Evolutionary conservation across 1,140 invertebrate species (phyloP), one percentile per base, ranked within the genome.

Genomic region (Drosophila persimilis): DNA sequence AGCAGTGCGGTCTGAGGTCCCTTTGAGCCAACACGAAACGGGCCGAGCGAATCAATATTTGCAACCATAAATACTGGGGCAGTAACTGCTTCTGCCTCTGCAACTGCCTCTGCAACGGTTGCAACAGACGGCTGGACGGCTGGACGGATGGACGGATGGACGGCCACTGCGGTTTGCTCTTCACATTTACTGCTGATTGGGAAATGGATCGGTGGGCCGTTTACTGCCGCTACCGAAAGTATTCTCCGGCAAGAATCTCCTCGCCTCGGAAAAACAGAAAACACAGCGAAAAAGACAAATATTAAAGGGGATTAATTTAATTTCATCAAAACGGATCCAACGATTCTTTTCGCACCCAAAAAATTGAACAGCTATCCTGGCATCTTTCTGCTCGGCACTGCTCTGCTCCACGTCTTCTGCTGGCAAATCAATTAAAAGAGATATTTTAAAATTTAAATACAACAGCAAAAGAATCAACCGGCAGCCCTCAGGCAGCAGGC

Each of bases 1-100:
- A 20, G 20, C 24, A 26, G 24, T 26, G 24, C 24, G 29, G 29
- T 48, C 9, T 17, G 44, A 24, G 29, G 26, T 47, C 35, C 51
- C 45, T 67, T 67, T 69, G 45, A 56, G 48, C 61, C 57, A 58
- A 50, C 61, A 47, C 15, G 45, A 58, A 41, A 31, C 53, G 52
- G 44, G 11, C n/a, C 35, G 43, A 56, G 43, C 67, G 66, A 70
- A 70, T 70, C 66, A 70, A 70, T 70, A 70, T 69, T 70, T 69
- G 63, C 66, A 26, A 56, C 66, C 52, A 70, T 70, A 70, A 70
- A 70, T 70, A 70, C 66, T 35, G 35, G 50, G 35, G 41, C 44
- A 9, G 31, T 3, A 35, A 52, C 39, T 35, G 62, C 17, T 17
- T 17, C 17, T 17, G 17, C 7, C 24, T 48, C 35, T 46, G 53